Evolutionary conservation across 2,113 vertebrate genomes (phyloP), one percentile per base, ranked within the genome.

Genomic region (Myotis lucifugus): DNA sequence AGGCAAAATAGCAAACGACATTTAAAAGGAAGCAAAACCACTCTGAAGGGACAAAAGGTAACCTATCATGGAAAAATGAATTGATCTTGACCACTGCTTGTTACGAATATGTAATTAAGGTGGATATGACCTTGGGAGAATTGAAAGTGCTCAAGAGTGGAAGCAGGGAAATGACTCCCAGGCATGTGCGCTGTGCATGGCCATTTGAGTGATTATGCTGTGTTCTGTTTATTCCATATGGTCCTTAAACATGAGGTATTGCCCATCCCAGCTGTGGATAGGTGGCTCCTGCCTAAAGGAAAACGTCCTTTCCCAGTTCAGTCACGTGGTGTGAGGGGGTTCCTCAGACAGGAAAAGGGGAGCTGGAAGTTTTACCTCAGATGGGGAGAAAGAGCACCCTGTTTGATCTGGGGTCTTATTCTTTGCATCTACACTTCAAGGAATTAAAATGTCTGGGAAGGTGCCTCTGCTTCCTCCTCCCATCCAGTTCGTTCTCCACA

Each of bases 1-100:
- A 61, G 79, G 69, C 94, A 93, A 91, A 94, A 89, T 50, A 86
- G 74, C 73, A 82, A 89, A 85, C 1, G n/a, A 32, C 37, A 54
- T 88, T 91, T 93, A 91, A 91, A 91, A 88, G 48, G 83, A 91
- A 94, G 52, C 46, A 67, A n/a, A 88, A 37, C 18, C 29, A 19
- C 78, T 56, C 29, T 21, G 48, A 85, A 85, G 67, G 42, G 8
- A 54, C 59, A 25, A 74, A 84, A 79, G 40, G 14, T 17, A 64
- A 81, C 34, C 0, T 50, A 81, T 88, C 42, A 77, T 37, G 61
- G 92, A 72, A 85, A 76, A 93, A 48, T 12, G 72, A 88, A 85
- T 85, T 64, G 27, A 29, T 82, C 88, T 56, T 72, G 73, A 91
- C 77, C 76, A 52, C 59, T 40, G 23, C 64, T 85, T 61, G 59